Base-by-base conservation (phyloP, 2,113 vertebrate genomes). In the Corvus hawaiiensis region DNA sequence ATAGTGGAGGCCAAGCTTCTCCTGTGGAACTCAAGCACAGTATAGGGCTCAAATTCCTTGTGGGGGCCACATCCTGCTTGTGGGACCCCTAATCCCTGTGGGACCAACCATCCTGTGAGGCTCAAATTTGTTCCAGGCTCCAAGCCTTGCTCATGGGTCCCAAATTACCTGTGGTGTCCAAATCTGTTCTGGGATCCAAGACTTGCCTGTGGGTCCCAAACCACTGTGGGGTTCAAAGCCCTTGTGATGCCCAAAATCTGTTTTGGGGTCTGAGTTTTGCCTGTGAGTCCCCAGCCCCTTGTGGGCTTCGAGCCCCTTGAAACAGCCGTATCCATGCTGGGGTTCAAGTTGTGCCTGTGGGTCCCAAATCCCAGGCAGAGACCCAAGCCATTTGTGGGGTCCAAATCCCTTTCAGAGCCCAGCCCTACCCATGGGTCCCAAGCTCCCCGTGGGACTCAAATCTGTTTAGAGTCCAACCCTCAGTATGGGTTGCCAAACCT, bases 371-470 rank as follows among this genome's bases (percentile, higher is more conserved):
- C 11, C 41, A 56, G 19, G 7, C n/a, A 66, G 33, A 44, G 11
- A 49, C 15, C 20, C 52, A 58, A 49, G 20, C 20, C 43, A 66
- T 30, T 16, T 67, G 43, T 66, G 64, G 22, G 26, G 10, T 58
- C 17, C 33, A 64, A 52, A 56, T 28, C 48, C 17, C 30, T 67
- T 58, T 13, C 48, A 43, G 16, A 32, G 13, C 4, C 20, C 37
- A 75, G 39, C 2, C 4, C 7, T 24, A 3, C 10, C 10, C 21
- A 19, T 61, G 32, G 12, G 10, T 61, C 28, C 5, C 46, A 59
- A 55, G 6, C 11, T 41, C 13, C 7, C 22, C 0, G 0, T 28
- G 26, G 26, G 26, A 26, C 52, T 9, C n/a, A 64, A 33, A 21
- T 7, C 35, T 44, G 10, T 59, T 52, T 59, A 19, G 52, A 58